Base-by-base conservation (phyloP, 2,888 invertebrate genomes). In the Noctua janthe region DNA sequence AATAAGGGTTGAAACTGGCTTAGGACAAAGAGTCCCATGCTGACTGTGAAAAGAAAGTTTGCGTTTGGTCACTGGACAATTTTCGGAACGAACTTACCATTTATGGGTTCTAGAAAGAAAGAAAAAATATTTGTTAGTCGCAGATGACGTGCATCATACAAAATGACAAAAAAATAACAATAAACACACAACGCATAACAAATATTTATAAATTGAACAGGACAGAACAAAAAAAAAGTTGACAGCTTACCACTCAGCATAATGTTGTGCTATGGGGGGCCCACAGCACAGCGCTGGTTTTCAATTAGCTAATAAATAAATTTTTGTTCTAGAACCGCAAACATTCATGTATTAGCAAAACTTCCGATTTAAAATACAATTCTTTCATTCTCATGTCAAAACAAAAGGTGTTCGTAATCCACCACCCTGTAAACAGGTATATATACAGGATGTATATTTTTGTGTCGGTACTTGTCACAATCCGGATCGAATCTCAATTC, bases 401-500 rank as follows among this genome's bases (percentile, higher is more conserved):
- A 88, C 83, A 88, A 88, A 84, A 88, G 71, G 78, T 81, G 78
- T 76, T 76, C 29, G 69, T 81, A 80, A 86, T 84, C 84, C 69
- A 29, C 54, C 72, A 71, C 4, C 43, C 69, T 70, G 66, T 84
- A 62, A 43, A 79, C 78, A 67, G 43, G 47, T 67, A 79, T 69
- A 71, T n/a, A n/a, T 76, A 79, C 64, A 84, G 70, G 15, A 1
- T 66, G 78, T 74, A 76, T 86, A 84, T 86, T 86, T 84, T 83
- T 84, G 82, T 89, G 76, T 67, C 66, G 43, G 71, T 83, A 88
- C 81, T 86, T 85, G 80, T 85, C 74, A 80, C 82, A 81, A 84
- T 82, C 81, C 81, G 80, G 82, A 90, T 91, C 84, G 89, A 91
- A 90, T 89, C 90, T 88, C 91, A 81, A 78, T 84, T 84, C 89